These are phyloP conservation scores for Dreissena polymorpha DNA, from an alignment of 1,140 invertebrate species.

Conservation along the genomic window DNA sequence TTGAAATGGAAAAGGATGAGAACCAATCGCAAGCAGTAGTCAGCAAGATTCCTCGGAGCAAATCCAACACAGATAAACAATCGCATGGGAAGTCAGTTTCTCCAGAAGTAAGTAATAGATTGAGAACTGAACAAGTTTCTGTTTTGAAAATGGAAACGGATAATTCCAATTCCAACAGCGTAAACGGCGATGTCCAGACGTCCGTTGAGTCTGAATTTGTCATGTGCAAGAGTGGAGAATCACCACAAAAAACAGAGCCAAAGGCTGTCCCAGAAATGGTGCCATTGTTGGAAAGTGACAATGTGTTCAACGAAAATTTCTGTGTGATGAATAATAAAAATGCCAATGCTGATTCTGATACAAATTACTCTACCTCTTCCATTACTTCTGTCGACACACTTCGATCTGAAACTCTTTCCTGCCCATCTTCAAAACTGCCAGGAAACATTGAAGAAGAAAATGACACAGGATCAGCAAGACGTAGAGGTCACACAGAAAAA, in stretches of 20 bases:
- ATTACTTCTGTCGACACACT: not conserved
- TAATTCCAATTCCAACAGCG: not conserved
- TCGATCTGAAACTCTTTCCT: not conserved
- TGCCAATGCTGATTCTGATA: not conserved
- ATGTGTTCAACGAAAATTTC: constrained; percentile 44
- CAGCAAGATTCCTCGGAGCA: constrained; percentile 41
- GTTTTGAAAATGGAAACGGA: constrained; percentile 13
- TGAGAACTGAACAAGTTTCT: constrained; percentile 34
- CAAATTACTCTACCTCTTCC: not conserved
- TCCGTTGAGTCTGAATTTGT: not conserved
- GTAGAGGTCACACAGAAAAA: constrained; percentile 29
- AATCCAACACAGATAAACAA: constrained; percentile 14
- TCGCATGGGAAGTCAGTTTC: not conserved
- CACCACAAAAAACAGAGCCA: not conserved
- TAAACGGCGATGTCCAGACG: not conserved
- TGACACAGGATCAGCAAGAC: too few species aligned
- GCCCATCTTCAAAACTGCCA: not conserved
- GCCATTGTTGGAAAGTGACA: not conserved
- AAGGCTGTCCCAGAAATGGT: not conserved
- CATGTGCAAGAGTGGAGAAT: not conserved
- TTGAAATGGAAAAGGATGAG: constrained; percentile 38
- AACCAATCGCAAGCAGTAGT: not conserved
- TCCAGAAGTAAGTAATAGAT: constrained; percentile 10
- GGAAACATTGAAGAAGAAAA: not conserved
- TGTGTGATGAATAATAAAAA: not conserved